A percentile compares a stretch with the other conserved stretches of the same genome.
Conservation (phyloP, 2,888 invertebrate species). For the Agrotis clavis region DNA sequence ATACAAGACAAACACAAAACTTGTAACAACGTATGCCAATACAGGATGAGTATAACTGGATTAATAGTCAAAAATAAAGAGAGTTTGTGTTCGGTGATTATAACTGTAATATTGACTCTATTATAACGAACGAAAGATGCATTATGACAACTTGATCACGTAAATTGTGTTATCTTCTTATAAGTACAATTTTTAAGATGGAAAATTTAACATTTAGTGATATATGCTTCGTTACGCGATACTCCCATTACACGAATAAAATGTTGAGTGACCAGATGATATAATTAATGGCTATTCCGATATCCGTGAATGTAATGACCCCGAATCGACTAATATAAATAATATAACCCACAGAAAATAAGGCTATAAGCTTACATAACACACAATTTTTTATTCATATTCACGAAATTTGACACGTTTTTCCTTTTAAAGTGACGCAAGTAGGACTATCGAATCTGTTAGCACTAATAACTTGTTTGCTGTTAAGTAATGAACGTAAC, state of each 20-base stretch:
- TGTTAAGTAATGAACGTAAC: constrained; percentile 37
- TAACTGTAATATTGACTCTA: not conserved
- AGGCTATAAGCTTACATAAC: constrained; percentile 20
- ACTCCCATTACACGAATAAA: not conserved
- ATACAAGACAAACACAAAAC: constrained; percentile 1
- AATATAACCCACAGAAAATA: constrained; percentile 15
- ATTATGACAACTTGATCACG: not conserved
- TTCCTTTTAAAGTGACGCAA: constrained; percentile 29
- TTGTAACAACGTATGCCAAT: not conserved
- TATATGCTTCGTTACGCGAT: not conserved
- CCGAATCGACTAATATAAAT: constrained; percentile 21
- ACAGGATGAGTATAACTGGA: constrained; percentile 4
- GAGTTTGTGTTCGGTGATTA: not conserved
- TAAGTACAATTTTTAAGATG: not conserved
- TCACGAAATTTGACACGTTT: constrained; percentile 22
- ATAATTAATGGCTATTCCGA: constrained; percentile 19
- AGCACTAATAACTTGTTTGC: constrained; percentile 17
- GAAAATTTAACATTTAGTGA: not conserved
- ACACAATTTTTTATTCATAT: constrained; percentile 3
- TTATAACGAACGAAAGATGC: not conserved
- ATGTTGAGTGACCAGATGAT: not conserved
- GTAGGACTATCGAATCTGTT: constrained; percentile 21
- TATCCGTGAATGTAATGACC: constrained; percentile 33
- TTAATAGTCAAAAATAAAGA: not conserved
- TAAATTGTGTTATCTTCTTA: not conserved